Conservation (phyloP, 53 echinoderm and acorn worm species). For the Crossaster papposus region DNA sequence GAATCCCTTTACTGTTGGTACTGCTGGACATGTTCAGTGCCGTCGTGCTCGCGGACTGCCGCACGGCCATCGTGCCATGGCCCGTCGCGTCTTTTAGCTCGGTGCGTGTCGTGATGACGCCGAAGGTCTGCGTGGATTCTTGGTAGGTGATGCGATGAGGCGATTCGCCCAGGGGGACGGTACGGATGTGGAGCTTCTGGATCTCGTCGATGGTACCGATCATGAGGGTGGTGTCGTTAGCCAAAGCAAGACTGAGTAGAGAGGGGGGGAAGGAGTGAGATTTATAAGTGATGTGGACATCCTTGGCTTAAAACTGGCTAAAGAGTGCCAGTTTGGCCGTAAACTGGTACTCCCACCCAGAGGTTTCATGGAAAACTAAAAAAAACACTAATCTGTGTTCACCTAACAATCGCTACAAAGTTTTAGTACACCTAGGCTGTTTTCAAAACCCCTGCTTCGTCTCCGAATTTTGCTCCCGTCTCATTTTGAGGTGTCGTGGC, state of each 20-base stretch:
- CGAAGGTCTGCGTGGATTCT: constrained; percentile 93
- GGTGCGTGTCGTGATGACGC: constrained; percentile 85
- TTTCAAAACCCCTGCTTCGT: no score
- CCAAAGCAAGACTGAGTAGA: constrained; percentile 75
- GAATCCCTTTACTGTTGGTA: constrained; percentile 67
- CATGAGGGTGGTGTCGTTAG: constrained; percentile 96
- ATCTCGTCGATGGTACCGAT: constrained; percentile 99
- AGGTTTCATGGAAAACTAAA: no score
- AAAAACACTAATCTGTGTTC: no score
- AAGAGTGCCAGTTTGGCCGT: no score
- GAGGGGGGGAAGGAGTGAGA: background rate
- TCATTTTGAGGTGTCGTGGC: no score
- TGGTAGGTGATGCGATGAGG: constrained; percentile 92
- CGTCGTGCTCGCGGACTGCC: constrained; percentile 90
- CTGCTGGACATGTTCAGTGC: constrained; percentile 84
- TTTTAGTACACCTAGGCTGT: no score
- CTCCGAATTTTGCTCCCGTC: no score
- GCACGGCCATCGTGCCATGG: constrained; percentile 26
- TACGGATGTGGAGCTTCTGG: constrained; percentile 98
- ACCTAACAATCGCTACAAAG: no score
- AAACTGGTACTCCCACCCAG: no score
- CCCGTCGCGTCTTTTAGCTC: constrained; percentile 80
- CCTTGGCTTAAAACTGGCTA: no score
- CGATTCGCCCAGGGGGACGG: constrained; percentile 91
- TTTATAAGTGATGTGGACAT: no score